Conservation (phyloP, 2,888 invertebrate species). For the Xanthia icteritia region DNA sequence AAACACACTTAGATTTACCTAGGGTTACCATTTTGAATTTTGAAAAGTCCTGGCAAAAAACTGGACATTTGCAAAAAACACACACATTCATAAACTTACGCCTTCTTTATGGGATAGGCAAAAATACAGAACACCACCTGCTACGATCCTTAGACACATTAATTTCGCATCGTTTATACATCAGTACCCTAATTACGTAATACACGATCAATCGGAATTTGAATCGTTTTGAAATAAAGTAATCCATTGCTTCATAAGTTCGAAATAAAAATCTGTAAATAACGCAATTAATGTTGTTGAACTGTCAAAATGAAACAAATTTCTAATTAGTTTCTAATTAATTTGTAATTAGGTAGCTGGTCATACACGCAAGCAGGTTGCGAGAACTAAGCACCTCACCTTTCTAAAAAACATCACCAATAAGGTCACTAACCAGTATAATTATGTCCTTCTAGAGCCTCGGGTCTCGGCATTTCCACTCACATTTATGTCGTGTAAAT, state of each 20-base stretch:
- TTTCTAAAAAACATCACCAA: neutral
- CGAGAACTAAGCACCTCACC: neutral
- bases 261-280: too few species aligned
- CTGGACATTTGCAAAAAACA: neutral
- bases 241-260: too few species aligned
- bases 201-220: too few species aligned
- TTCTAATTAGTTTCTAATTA: too few species aligned
- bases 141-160: neutral
- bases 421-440: neutral
- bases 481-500: too few species aligned
- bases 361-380: neutral
- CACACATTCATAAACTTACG: neutral
- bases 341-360: too few species aligned
- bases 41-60: neutral
- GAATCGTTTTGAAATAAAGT: too few species aligned
- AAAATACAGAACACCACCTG: neutral
- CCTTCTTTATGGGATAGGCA: neutral
- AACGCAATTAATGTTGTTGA: too few species aligned
- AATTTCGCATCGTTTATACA: neutral
- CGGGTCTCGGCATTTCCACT: too few species aligned
- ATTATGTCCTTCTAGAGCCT: neutral
- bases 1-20: conserved; percentile 4
- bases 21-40: neutral
- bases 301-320: too few species aligned
- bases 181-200: neutral